Conservation (phyloP, 1,140 invertebrate genomes). For the Brachionus calyciflorus region DNA sequence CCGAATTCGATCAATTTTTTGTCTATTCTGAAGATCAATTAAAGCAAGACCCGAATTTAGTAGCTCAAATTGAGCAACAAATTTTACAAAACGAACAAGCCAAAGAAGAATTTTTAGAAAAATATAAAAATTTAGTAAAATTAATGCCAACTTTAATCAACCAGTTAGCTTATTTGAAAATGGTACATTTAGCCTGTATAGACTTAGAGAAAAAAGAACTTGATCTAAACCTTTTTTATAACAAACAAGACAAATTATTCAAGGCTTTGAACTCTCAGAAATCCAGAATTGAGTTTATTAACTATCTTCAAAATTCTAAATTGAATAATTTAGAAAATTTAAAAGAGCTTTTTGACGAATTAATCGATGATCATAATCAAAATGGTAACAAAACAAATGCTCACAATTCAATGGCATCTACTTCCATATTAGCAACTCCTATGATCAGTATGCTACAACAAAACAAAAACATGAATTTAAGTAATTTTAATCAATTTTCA, state of each 20-base stretch:
- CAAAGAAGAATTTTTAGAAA: neutral
- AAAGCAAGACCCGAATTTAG: neutral
- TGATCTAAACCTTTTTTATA: constrained; percentile 7
- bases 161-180: constrained; percentile 25
- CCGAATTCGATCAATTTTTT: constrained; percentile 39
- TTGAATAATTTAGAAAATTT: constrained; percentile 24
- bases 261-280: neutral
- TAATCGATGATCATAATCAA: neutral
- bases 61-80: neutral
- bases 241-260: constrained; percentile 22
- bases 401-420: neutral
- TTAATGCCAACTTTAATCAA: constrained; percentile 27
- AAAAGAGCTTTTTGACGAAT: neutral
- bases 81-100: neutral
- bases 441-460: neutral
- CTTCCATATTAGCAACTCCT: neutral
- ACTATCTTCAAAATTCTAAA: neutral
- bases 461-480: constrained; percentile 15
- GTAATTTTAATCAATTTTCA: constrained; percentile 12
- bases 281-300: neutral
- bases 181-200: constrained; percentile 7
- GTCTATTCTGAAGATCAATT: constrained; percentile 1
- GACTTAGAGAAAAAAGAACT: constrained; percentile 30
- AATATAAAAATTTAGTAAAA: neutral
- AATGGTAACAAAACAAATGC: neutral